Conservation (phyloP, 2,113 vertebrate species). For the Pao palembangensis region DNA sequence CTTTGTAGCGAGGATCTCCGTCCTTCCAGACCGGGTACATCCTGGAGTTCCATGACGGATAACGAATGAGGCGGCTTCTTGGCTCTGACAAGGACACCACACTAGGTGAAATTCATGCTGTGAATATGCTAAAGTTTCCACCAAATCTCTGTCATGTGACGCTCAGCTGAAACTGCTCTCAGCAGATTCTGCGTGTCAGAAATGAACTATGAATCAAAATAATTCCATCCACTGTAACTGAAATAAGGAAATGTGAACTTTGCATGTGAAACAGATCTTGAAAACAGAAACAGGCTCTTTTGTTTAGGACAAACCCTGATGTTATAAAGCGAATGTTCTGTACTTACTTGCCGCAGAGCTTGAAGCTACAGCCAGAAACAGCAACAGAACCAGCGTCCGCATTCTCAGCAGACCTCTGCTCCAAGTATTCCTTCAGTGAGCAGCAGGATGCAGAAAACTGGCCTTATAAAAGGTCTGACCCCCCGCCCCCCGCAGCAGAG, state of each 20-base stretch:
- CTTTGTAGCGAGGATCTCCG: constrained; percentile 55
- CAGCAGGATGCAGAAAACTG: neutral
- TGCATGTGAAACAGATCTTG: no score
- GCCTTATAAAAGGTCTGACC: constrained; percentile 54
- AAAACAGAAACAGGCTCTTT: neutral
- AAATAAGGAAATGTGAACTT: no score
- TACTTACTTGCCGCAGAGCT: constrained; percentile 64
- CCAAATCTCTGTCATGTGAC: constrained; percentile 85
- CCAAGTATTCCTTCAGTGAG: constrained; percentile 44
- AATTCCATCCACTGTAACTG: no score
- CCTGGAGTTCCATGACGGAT: constrained; percentile 79
- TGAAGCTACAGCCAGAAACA: constrained; percentile 48
- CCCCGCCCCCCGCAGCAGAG: constrained; percentile 5
- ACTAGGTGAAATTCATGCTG: neutral
- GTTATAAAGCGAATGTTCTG: neutral
- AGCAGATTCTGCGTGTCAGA: constrained; percentile 22
- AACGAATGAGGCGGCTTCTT: constrained; percentile 59
- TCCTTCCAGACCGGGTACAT: constrained; percentile 83
- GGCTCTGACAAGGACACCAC: constrained; percentile 48
- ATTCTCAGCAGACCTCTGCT: constrained; percentile 36
- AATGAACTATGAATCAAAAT: neutral
- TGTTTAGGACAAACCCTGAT: no score
- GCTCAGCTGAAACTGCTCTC: constrained; percentile 73
- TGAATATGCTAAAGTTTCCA: neutral
- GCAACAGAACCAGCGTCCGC: constrained; percentile 42